Percentiles rank a stretch among this genome's conserved stretches.
Conservation (phyloP, 23 tunicate species). For the Trididemnum nubilum region DNA sequence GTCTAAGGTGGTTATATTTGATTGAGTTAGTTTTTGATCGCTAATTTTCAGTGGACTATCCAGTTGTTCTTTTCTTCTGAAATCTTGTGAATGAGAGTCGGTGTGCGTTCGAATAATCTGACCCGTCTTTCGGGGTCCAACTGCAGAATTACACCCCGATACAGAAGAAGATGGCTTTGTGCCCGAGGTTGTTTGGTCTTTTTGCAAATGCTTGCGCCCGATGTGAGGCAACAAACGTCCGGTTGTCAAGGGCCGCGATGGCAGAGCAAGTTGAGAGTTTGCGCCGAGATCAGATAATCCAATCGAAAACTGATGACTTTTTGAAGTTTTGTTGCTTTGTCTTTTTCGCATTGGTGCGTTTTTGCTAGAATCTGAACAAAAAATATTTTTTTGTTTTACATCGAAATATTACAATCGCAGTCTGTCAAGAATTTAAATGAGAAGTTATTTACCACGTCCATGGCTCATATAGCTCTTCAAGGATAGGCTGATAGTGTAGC, state of each 20-base stretch:
- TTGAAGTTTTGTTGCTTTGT: neutral
- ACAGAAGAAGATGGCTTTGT: neutral
- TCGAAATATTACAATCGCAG: too few species aligned
- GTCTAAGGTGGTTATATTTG: neutral
- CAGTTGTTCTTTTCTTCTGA: neutral
- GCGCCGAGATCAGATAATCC: conserved; percentile 11
- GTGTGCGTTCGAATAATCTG: neutral
- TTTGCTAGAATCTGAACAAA: neutral
- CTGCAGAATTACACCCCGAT: too few species aligned
- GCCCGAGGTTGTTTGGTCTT: neutral
- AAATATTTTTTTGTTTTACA: too few species aligned
- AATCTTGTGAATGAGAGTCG: neutral
- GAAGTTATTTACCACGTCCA: too few species aligned
- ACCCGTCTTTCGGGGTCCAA: neutral
- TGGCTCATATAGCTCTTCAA: too few species aligned
- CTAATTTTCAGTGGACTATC: neutral
- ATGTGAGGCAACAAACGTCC: conserved; percentile 27
- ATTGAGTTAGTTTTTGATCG: neutral
- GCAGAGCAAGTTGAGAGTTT: conserved; percentile 10
- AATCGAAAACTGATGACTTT: neutral
- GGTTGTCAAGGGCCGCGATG: conserved; percentile 1
- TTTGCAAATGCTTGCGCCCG: conserved; percentile 23
- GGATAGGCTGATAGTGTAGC: too few species aligned
- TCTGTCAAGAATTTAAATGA: too few species aligned
- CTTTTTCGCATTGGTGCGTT: neutral